Conservation (phyloP, 2,888 invertebrate species). For the Thysanoteuthis rhombus region DNA sequence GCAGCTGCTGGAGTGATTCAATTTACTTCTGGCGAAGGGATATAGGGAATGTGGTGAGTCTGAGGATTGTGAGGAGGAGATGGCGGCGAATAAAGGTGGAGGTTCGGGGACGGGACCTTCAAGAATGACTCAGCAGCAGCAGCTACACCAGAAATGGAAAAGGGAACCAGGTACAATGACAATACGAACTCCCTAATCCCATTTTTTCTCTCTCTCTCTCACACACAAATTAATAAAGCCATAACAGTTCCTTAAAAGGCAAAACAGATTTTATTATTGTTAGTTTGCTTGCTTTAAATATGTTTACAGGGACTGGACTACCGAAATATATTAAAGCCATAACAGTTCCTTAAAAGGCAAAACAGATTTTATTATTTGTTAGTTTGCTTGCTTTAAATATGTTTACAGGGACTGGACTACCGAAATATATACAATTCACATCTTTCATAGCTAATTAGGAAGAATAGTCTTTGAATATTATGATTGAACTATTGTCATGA, state of each 20-base stretch:
- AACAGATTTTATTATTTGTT: background rate
- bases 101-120: background rate
- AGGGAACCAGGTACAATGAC: constrained; percentile 30
- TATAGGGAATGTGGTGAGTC: background rate
- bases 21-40: background rate
- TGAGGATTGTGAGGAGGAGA: constrained; percentile 21
- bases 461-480: background rate
- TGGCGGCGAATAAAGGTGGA: background rate
- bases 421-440: background rate
- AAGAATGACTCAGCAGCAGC: constrained; percentile 20
- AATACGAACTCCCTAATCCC: constrained; percentile 21
- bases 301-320: background rate
- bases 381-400: background rate
- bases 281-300: no score
- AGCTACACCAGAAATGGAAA: constrained; percentile 29
- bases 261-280: background rate
- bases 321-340: background rate
- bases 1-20: background rate
- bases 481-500: no score
- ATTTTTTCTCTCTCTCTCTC: background rate
- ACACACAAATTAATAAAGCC: background rate
- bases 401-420: background rate
- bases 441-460: background rate
- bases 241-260: background rate
- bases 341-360: background rate